Conservation (phyloP, 2,888 invertebrate genomes). For the Augiades crinisus region DNA sequence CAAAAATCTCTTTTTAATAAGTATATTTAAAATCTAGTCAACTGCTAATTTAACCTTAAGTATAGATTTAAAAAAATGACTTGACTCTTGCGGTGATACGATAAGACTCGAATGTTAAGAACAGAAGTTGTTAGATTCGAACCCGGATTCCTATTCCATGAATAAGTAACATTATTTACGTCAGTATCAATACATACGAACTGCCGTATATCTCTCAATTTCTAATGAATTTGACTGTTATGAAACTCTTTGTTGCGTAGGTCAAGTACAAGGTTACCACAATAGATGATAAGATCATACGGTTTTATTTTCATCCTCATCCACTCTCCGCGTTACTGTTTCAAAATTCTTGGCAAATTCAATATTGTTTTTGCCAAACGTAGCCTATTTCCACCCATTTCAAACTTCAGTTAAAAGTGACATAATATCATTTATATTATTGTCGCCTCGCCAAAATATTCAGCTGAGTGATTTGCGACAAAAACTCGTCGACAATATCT, state of each 20-base stretch:
- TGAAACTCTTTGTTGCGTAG: neutral
- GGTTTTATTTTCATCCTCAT: constrained; percentile 26
- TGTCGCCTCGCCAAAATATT: neutral
- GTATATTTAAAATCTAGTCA: too few relatives aligned
- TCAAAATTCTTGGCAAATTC: constrained; percentile 35
- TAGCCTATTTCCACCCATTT: constrained; percentile 28
- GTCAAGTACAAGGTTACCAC: constrained; percentile 13
- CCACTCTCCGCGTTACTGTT: constrained; percentile 24
- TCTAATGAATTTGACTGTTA: too few relatives aligned
- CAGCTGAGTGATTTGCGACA: neutral
- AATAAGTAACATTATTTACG: too few relatives aligned
- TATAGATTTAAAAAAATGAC: too few relatives aligned
- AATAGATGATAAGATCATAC: neutral
- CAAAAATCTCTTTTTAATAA: too few relatives aligned
- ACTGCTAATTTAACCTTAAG: too few relatives aligned
- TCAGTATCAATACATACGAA: too few relatives aligned
- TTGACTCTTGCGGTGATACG: too few relatives aligned
- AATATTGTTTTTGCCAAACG: constrained; percentile 49
- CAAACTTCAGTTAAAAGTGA: constrained; percentile 16
- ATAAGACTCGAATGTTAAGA: too few relatives aligned
- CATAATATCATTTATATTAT: neutral
- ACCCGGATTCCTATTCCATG: too few relatives aligned
- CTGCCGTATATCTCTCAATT: too few relatives aligned
- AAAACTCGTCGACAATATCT: neutral
- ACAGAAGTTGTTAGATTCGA: too few relatives aligned